A percentile compares a stretch with the other conserved stretches of the same genome.
Evolutionary conservation across 2,888 invertebrate species (phyloP).

Genomic region (Salpingus planirostris): DNA sequence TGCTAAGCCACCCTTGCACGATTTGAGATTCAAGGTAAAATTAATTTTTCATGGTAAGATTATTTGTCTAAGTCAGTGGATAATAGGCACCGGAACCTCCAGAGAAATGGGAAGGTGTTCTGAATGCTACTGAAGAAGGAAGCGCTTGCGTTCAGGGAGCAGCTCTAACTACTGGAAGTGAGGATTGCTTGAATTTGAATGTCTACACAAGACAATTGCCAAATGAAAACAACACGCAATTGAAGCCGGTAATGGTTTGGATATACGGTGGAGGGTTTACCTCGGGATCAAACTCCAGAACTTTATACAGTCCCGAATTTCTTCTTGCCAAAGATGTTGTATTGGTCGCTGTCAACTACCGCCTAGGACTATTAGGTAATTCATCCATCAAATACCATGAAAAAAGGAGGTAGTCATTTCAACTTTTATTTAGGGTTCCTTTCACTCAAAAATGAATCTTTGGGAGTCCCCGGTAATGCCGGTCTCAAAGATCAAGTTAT

Average conservation of each 20-base stretch:
- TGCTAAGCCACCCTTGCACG: no score
- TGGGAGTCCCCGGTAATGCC: constrained; percentile 46
- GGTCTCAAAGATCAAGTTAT: constrained; percentile 46
- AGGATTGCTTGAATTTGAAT: not conserved
- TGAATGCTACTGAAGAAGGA: constrained; percentile 14
- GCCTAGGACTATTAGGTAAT: not conserved
- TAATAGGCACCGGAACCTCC: constrained; percentile 23
- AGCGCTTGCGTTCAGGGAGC: constrained; percentile 19
- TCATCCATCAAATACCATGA: not conserved
- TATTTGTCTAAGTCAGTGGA: no score
- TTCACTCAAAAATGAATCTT: constrained; percentile 38
- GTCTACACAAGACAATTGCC: constrained; percentile 3
- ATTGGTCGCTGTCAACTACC: not conserved
- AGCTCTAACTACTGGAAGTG: no score
- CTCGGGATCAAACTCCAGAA: not conserved
- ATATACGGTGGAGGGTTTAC: not conserved
- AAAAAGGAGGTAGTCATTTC: constrained; percentile 6
- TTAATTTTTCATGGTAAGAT: no score
- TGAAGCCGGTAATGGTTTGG: not conserved
- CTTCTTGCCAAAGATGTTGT: not conserved
- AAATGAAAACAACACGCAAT: not conserved
- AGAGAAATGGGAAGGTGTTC: constrained; percentile 20
- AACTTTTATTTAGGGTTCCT: no score
- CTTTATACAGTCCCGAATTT: not conserved
- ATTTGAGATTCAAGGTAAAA: no score